Conservation (phyloP, 2,888 invertebrate genomes). For the Spialia ferax region DNA sequence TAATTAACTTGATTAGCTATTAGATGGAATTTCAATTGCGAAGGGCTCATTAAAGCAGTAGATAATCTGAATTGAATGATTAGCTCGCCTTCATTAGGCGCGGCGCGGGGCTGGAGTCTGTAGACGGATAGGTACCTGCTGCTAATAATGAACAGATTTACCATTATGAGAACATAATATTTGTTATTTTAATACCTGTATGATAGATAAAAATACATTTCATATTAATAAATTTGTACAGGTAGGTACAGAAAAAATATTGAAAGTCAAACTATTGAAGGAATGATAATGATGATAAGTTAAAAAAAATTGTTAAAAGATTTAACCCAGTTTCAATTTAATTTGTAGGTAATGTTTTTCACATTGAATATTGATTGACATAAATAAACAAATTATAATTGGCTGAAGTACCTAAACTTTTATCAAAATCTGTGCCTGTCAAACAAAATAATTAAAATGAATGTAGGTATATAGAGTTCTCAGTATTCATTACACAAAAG, state of each 20-base stretch:
- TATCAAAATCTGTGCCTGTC: background rate
- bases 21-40: constrained; percentile 34
- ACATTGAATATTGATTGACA: no score
- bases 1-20: constrained; percentile 27
- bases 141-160: background rate
- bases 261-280: no score
- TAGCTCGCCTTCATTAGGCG: constrained; percentile 20
- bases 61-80: constrained; percentile 37
- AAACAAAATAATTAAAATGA: background rate
- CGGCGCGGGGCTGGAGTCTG: constrained; percentile 1
- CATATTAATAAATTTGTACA: no score
- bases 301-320: no score
- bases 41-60: constrained; percentile 35
- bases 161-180: no score
- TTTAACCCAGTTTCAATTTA: no score
- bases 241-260: no score
- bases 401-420: background rate
- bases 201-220: no score
- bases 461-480: background rate
- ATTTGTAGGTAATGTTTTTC: no score
- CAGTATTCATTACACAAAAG: background rate
- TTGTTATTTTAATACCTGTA: no score
- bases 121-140: constrained; percentile 16
- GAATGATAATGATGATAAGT: no score
- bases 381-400: background rate